Conservation (phyloP, 2,797 vertebrate species). For the Parauchenoglanis punctatus region DNA sequence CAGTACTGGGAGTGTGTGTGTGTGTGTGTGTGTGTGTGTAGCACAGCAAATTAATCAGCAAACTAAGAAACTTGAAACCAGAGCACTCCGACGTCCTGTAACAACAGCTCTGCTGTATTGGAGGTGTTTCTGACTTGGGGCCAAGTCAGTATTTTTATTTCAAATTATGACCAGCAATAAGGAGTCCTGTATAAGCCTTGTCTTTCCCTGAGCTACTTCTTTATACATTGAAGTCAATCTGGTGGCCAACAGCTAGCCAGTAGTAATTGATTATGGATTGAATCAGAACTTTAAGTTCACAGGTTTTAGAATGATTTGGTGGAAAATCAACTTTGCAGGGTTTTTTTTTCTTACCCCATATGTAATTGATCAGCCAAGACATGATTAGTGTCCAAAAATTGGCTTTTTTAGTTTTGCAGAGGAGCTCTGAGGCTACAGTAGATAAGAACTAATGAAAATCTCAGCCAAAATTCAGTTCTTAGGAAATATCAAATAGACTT, state of each 20-base stretch:
- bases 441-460: not conserved
- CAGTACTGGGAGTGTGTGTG: conserved; percentile 9
- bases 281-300: not conserved
- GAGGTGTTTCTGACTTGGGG: not conserved
- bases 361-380: not conserved
- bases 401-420: not conserved
- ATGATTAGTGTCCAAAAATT: not conserved
- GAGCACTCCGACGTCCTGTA: conserved; percentile 9
- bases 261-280: not conserved
- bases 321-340: not conserved
- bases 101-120: conserved; percentile 13
- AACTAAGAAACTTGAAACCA: conserved; percentile 20
- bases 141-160: not conserved
- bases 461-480: not conserved
- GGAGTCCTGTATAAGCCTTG: not conserved
- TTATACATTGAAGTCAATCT: not conserved
- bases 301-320: not conserved
- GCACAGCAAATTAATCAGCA: conserved; percentile 13
- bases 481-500: not conserved
- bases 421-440: not conserved
- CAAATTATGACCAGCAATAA: conserved; percentile 36
- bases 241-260: not conserved
- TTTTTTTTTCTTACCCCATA: not conserved
- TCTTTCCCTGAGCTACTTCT: not conserved
- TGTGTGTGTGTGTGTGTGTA: conserved; percentile 24